Conservation (phyloP, 2,797 vertebrate genomes). For the Sylvilagus floridanus region DNA sequence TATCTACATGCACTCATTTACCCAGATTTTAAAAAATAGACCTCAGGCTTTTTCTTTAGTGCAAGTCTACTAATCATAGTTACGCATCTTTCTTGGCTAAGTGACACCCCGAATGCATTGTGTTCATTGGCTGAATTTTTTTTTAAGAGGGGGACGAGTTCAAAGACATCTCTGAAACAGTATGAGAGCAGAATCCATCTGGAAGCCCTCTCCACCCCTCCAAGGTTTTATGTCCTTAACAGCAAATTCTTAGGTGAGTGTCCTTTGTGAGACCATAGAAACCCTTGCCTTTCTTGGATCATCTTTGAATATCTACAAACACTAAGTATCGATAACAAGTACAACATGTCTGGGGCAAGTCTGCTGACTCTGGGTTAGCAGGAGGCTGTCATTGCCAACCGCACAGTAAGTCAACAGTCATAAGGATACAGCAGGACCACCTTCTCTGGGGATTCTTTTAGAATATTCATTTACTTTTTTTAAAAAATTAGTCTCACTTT, state of each 20-base stretch:
- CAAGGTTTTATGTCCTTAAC: not conserved
- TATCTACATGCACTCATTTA: conserved; percentile 54
- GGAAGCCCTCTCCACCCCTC: not conserved
- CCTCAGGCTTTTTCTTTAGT: not conserved
- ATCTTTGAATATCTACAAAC: conserved; percentile 47
- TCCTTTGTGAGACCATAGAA: conserved; percentile 24
- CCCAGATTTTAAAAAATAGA: conserved; percentile 48
- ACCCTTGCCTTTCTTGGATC: not conserved
- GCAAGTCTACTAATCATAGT: not conserved
- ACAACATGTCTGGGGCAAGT: not conserved
- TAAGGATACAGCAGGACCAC: not conserved
- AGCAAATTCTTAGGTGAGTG: conserved; percentile 20
- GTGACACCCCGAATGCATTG: not conserved
- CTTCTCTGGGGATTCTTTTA: conserved; percentile 12
- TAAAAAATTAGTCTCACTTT: too few relatives aligned
- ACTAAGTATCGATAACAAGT: not conserved
- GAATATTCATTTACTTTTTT: not conserved
- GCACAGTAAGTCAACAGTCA: not conserved
- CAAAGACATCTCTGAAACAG: conserved; percentile 45
- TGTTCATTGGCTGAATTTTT: not conserved
- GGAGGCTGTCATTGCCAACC: not conserved
- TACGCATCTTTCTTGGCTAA: conserved; percentile 1
- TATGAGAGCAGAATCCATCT: not conserved
- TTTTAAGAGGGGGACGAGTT: not conserved
- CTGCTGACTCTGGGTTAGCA: not conserved